phyloP scores from a whole-genome alignment of 2,797 vertebrate genomes.

The Chelidonichthys spinosus region DNA sequence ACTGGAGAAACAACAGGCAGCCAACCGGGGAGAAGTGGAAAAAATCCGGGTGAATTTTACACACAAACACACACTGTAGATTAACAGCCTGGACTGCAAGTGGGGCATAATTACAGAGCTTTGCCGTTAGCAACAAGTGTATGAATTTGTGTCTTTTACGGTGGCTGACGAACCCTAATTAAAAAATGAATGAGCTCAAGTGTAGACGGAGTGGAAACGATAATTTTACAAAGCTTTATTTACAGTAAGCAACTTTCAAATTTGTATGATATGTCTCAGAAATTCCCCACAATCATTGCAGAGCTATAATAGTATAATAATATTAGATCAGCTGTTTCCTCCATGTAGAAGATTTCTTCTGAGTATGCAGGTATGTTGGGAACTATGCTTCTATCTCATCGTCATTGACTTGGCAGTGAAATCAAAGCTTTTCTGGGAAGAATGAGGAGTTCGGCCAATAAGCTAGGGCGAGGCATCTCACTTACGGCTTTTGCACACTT shows the following conservation, averaged over 20 bases:
- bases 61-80: slow-evolving; percentile 5
- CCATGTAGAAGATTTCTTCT: background rate
- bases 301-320: background rate
- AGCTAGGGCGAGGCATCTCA: slow-evolving; percentile 25
- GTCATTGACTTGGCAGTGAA: slow-evolving; percentile 24
- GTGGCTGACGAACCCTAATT: too few relatives aligned
- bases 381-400: background rate
- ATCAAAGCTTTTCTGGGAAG: slow-evolving; percentile 27
- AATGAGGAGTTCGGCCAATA: slow-evolving; percentile 17
- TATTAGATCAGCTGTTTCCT: background rate
- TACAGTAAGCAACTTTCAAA: background rate
- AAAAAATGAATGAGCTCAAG: background rate
- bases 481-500: slow-evolving; percentile 38
- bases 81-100: slow-evolving; percentile 1
- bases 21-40: slow-evolving; percentile 94
- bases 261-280: background rate
- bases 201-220: too few relatives aligned
- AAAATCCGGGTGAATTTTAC: slow-evolving; percentile 92
- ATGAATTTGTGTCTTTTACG: background rate
- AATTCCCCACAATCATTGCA: background rate
- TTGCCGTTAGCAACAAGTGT: background rate
- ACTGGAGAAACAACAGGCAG: slow-evolving; percentile 96
- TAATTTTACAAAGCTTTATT: background rate
- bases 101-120: slow-evolving; percentile 21
- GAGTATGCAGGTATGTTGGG: slow-evolving; percentile 14